phyloP scores from a whole-genome alignment of 2,113 vertebrate species.

The Coryphaenoides rupestris region DNA sequence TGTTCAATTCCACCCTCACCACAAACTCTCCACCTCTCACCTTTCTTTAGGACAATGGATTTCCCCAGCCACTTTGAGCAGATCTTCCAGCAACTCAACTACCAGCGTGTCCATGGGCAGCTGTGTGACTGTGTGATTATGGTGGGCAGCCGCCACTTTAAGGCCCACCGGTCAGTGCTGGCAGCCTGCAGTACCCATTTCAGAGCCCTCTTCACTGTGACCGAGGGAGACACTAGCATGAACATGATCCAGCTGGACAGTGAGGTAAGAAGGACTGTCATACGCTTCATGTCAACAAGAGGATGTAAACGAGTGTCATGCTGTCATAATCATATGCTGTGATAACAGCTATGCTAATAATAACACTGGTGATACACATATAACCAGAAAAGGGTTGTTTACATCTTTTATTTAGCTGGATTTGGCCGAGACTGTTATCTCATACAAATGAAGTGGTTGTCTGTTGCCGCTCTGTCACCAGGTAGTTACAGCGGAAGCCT shows the following conservation, averaged over 20 bases:
- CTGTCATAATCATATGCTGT: too few species aligned
- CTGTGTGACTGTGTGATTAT: constrained; percentile 95
- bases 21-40: neutral
- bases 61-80: constrained; percentile 97
- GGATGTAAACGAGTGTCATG: too few species aligned
- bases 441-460: neutral
- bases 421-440: neutral
- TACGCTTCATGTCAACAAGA: neutral
- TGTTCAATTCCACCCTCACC: too few species aligned
- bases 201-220: constrained; percentile 91
- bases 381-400: too few species aligned
- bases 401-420: neutral
- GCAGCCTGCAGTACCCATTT: constrained; percentile 97
- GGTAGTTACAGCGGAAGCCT: constrained; percentile 94
- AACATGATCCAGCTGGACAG: constrained; percentile 97
- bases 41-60: constrained; percentile 84
- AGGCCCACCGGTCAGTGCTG: constrained; percentile 91
- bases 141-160: constrained; percentile 92
- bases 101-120: constrained; percentile 91
- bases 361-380: too few species aligned
- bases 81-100: constrained; percentile 96
- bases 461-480: constrained; percentile 21
- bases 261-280: constrained; percentile 64
- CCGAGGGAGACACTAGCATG: constrained; percentile 88
- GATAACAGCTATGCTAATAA: too few species aligned